Evolutionary conservation across 30 jellyfish, hydroid and myxozoan genomes (phyloP).

Genomic region (Hydractinia symbiolongicarpus): DNA sequence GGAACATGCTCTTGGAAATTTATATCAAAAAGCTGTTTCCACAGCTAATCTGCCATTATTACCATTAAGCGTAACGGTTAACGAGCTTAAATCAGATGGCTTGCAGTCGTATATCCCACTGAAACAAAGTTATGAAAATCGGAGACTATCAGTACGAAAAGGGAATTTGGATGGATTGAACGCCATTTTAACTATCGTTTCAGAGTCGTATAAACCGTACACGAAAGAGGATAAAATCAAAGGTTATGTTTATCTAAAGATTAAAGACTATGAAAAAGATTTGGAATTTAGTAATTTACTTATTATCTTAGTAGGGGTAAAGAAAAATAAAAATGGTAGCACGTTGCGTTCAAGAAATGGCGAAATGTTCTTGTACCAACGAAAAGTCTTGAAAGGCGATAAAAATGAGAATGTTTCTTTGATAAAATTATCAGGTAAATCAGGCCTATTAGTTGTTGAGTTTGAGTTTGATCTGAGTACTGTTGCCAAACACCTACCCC

Average conservation of each 20-base stretch:
- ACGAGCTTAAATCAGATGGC: conserved; percentile 20
- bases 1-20: background rate
- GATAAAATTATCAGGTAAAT: background rate
- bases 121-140: conserved; percentile 17
- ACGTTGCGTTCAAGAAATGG: conserved; percentile 17
- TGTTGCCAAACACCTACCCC: background rate
- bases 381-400: conserved; percentile 9
- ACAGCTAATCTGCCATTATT: conserved; percentile 3
- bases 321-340: background rate
- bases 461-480: conserved; percentile 14
- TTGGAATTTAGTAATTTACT: background rate
- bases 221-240: conserved; percentile 3
- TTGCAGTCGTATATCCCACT: conserved; percentile 25
- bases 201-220: conserved; percentile 18
- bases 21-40: conserved; percentile 2
- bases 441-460: background rate
- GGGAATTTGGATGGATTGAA: conserved; percentile 3
- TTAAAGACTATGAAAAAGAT: background rate
- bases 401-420: background rate
- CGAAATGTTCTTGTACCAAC: conserved; percentile 10
- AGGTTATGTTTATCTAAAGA: background rate
- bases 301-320: conserved; percentile 10
- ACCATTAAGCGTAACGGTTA: conserved; percentile 11
- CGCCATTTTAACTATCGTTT: conserved; percentile 17
- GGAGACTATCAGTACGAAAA: conserved; percentile 9